Conservation (phyloP, 2,113 vertebrate genomes). For the Strix aluco region DNA sequence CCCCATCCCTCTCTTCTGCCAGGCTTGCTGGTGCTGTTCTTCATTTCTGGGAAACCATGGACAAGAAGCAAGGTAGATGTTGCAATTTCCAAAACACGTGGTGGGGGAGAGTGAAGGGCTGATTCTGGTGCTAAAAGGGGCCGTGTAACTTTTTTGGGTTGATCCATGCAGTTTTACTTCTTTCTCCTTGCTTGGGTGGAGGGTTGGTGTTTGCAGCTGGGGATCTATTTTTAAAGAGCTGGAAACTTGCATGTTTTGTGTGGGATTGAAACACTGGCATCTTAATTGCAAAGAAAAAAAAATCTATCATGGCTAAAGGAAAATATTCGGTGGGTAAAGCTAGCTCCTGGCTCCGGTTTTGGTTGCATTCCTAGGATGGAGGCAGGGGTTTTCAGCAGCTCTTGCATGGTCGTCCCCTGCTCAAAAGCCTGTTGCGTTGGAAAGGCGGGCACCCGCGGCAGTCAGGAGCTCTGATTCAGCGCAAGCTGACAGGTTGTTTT, state of each 20-base stretch:
- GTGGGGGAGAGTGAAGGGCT: background rate
- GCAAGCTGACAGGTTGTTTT: background rate
- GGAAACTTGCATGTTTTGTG: background rate
- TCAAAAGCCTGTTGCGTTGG: background rate
- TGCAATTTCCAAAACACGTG: constrained; percentile 58
- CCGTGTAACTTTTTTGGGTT: background rate
- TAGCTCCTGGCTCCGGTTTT: background rate
- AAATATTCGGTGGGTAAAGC: background rate
- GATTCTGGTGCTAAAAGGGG: background rate
- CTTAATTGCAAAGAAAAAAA: background rate
- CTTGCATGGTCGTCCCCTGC: background rate
- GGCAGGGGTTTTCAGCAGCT: background rate
- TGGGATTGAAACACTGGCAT: background rate
- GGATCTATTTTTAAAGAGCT: background rate
- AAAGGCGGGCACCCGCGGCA: background rate
- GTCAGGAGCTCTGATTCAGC: constrained; percentile 30
- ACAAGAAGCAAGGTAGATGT: constrained; percentile 73
- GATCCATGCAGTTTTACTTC: background rate
- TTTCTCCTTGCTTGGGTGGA: background rate
- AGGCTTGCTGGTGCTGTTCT: constrained; percentile 27
- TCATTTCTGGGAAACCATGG: constrained; percentile 74
- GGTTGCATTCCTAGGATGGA: background rate
- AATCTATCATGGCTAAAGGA: background rate
- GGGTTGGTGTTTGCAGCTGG: background rate
- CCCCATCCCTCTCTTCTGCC: constrained; percentile 4